phyloP scores from a whole-genome alignment of 2,888 invertebrate genomes.

The Gisinianus flammeolus region DNA sequence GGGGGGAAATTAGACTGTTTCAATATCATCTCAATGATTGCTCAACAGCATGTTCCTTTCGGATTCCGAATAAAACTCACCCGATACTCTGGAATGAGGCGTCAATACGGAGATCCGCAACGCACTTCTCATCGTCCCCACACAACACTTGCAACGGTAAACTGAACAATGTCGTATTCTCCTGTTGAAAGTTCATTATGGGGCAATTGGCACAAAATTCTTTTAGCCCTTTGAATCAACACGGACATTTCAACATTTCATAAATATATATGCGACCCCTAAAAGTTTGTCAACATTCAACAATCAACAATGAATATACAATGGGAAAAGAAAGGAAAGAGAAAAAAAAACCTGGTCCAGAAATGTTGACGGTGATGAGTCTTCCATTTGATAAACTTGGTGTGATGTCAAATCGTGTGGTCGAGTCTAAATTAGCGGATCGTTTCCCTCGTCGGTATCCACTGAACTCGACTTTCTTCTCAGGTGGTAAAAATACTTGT shows the following conservation, averaged over 20 bases:
- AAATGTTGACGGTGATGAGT: neutral
- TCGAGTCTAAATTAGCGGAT: neutral
- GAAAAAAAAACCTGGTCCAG: neutral
- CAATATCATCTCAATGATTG: neutral
- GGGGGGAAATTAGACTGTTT: constrained; percentile 2
- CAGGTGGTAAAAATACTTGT: constrained; percentile 11
- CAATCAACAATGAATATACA: too few species aligned
- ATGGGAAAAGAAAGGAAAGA: neutral
- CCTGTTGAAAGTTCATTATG: constrained; percentile 33
- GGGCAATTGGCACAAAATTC: constrained; percentile 57
- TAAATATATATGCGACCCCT: too few species aligned
- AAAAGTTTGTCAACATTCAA: too few species aligned
- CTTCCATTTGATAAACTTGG: neutral
- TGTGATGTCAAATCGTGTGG: constrained; percentile 4
- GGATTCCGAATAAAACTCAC: constrained; percentile 6
- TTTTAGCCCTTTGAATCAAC: neutral
- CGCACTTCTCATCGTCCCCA: constrained; percentile 66
- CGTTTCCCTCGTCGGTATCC: constrained; percentile 1
- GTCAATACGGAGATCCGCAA: constrained; percentile 64
- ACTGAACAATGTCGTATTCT: constrained; percentile 16
- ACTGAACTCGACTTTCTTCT: neutral
- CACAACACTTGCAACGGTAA: constrained; percentile 60
- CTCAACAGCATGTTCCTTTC: too few species aligned
- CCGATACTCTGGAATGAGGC: constrained; percentile 45
- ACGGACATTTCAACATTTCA: neutral